Conservation (phyloP, 2,797 vertebrate genomes). For the Macropodus opercularis region DNA sequence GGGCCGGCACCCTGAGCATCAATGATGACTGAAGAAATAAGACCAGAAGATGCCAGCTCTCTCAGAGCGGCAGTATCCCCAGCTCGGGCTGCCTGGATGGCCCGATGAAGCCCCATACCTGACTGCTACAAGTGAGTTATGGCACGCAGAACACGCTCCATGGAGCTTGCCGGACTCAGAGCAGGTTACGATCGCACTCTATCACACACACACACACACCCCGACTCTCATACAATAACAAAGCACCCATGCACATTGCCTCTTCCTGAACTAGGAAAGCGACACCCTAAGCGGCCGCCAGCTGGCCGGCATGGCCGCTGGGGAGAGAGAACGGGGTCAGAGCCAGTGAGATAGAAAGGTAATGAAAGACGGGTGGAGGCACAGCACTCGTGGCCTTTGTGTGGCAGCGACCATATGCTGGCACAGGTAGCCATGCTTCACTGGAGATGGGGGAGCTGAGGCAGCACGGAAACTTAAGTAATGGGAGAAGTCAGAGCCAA, state of each 20-base stretch:
- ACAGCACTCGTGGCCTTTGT: conserved; percentile 62
- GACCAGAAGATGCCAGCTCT: conserved; percentile 70
- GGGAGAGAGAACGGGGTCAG: conserved; percentile 59
- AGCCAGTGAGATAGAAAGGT: conserved; percentile 76
- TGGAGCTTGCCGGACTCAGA: conserved; percentile 37
- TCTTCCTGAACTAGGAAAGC: conserved; percentile 67
- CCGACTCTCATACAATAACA: conserved; percentile 47
- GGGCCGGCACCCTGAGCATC: conserved; percentile 84
- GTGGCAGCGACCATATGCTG: conserved; percentile 67
- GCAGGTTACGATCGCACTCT: conserved; percentile 30
- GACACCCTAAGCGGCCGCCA: conserved; percentile 77
- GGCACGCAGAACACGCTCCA: conserved; percentile 30
- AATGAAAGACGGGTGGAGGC: conserved; percentile 78
- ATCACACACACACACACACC: too few relatives aligned
- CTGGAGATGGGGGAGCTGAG: conserved; percentile 59
- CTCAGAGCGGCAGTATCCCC: conserved; percentile 79
- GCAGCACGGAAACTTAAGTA: conserved; percentile 77
- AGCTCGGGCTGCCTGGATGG: conserved; percentile 78
- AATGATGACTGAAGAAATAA: conserved; percentile 63
- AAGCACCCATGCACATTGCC: conserved; percentile 41
- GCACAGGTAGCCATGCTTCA: conserved; percentile 59
- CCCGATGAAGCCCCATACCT: conserved; percentile 83
- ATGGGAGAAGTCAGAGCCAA: conserved; percentile 70
- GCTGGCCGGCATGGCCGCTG: conserved; percentile 65
- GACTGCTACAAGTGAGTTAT: conserved; percentile 34